These are phyloP conservation scores for Cryptosula pallasiana DNA, from an alignment of 2,888 invertebrate species.

Conservation along the genomic window DNA sequence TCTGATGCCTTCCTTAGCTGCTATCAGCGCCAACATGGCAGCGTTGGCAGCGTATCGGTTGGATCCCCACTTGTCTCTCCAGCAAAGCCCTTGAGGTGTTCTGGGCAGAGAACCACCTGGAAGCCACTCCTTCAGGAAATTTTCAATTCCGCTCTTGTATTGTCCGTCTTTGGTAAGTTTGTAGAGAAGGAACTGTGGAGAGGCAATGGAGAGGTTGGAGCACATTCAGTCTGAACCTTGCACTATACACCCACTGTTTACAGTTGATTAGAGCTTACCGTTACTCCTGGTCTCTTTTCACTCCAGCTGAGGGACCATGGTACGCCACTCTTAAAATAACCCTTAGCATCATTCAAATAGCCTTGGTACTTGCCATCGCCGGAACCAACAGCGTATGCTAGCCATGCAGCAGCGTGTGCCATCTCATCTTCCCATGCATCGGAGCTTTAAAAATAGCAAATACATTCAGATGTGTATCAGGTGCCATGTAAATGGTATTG, in stretches of 20 bases:
- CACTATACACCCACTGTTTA: neutral
- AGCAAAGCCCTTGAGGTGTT: slow-evolving; percentile 44
- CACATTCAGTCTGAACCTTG: too few species aligned
- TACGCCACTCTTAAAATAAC: slow-evolving; percentile 2
- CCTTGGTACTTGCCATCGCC: neutral
- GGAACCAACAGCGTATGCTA: slow-evolving; percentile 15
- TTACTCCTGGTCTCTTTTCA: slow-evolving; percentile 5
- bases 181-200: slow-evolving; percentile 36
- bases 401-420: slow-evolving; percentile 18
- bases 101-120: slow-evolving; percentile 39
- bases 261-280: neutral
- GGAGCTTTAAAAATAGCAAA: too few species aligned
- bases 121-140: slow-evolving; percentile 37
- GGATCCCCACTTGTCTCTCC: slow-evolving; percentile 40
- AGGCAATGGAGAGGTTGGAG: too few species aligned
- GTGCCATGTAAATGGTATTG: too few species aligned
- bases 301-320: slow-evolving; percentile 19
- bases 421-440: slow-evolving; percentile 23
- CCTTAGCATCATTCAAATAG: slow-evolving; percentile 15
- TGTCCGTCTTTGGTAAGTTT: slow-evolving; percentile 34
- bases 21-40: slow-evolving; percentile 37
- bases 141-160: slow-evolving; percentile 35
- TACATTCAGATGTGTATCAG: too few species aligned
- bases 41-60: slow-evolving; percentile 41
- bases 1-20: slow-evolving; percentile 38